Evolutionary conservation across 2,888 invertebrate species (phyloP).

Genomic region (Pantelozetes paolii): DNA sequence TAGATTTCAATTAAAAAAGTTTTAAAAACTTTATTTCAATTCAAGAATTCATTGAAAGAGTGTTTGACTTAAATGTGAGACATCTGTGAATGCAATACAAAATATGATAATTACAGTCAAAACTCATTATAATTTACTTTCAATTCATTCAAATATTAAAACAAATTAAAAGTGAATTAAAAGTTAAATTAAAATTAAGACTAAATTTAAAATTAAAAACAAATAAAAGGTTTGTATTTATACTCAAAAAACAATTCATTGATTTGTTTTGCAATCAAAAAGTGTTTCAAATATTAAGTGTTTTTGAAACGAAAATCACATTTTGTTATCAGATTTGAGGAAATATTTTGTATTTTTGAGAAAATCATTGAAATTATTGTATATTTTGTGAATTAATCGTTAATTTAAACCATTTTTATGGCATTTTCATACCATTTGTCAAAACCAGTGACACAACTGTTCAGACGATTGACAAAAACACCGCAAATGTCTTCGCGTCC

Average conservation of each 20-base stretch:
- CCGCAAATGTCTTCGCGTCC: not conserved
- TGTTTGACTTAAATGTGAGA: not conserved
- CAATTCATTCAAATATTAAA: not conserved
- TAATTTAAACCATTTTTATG: not conserved
- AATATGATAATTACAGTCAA: slow-evolving; percentile 17
- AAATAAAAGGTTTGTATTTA: not conserved
- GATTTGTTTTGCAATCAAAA: not conserved
- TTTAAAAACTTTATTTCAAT: too few relatives aligned
- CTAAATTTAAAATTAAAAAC: not conserved
- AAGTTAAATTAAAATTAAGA: not conserved
- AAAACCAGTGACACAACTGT: slow-evolving; percentile 12
- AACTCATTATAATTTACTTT: not conserved
- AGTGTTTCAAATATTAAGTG: too few relatives aligned
- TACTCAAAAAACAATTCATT: not conserved
- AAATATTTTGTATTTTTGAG: too few relatives aligned
- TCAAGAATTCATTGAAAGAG: too few relatives aligned
- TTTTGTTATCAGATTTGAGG: not conserved
- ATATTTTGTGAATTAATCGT: too few relatives aligned
- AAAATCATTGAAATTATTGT: too few relatives aligned
- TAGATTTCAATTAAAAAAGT: too few relatives aligned
- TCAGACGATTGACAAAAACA: not conserved
- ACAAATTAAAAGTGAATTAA: not conserved
- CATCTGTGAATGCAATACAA: slow-evolving; percentile 1
- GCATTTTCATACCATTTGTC: slow-evolving; percentile 3
- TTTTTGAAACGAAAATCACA: not conserved